Conservation (phyloP, 2,888 invertebrate genomes). For the Crepidodera aurea region DNA sequence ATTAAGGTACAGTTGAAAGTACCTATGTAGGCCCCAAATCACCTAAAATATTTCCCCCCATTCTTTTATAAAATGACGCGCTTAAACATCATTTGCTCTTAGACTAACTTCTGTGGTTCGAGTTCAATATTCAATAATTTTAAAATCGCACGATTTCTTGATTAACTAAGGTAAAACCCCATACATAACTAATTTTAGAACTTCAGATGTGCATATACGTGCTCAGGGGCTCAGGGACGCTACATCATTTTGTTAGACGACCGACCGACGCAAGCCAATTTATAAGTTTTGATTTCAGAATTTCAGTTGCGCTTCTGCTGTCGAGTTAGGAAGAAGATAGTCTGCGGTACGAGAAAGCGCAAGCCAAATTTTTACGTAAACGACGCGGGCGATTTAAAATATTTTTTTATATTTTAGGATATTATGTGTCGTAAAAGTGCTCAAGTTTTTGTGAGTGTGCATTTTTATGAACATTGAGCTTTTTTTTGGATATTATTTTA, state of each 20-base stretch:
- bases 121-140: too few relatives aligned
- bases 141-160: neutral
- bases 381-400: conserved; percentile 18
- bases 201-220: conserved; percentile 7
- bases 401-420: conserved; percentile 19
- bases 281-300: neutral
- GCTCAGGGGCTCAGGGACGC: neutral
- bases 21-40: too few relatives aligned
- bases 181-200: conserved; percentile 7
- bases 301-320: conserved; percentile 44
- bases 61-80: too few relatives aligned
- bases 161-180: conserved; percentile 5
- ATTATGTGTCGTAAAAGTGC: conserved; percentile 49
- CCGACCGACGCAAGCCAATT: neutral
- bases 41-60: too few relatives aligned
- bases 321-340: conserved; percentile 2
- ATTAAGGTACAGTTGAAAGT: too few relatives aligned
- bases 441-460: conserved; percentile 41
- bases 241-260: neutral
- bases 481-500: conserved; percentile 22
- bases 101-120: too few relatives aligned
- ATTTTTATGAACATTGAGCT: conserved; percentile 30
- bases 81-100: too few relatives aligned
- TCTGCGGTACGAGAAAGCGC: neutral
- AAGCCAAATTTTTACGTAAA: neutral